Conservation (phyloP, 1,140 invertebrate species). For the Euborellia annulipes region DNA sequence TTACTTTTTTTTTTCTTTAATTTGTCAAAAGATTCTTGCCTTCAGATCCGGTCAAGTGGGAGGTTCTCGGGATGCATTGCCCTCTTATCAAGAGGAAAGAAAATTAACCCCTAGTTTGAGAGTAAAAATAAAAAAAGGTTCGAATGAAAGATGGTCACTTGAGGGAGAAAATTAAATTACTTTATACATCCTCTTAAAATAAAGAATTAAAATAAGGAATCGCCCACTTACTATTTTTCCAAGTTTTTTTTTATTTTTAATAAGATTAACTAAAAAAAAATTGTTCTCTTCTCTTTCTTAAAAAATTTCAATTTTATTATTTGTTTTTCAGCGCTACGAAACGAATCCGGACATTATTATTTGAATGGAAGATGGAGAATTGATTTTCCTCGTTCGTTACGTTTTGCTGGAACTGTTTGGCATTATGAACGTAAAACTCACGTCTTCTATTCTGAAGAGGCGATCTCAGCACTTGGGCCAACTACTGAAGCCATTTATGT, state of each 20-base stretch:
- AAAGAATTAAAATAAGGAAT: no score
- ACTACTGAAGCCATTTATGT: conserved; percentile 75
- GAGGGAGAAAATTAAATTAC: no score
- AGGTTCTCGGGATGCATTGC: no score
- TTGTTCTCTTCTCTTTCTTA: background rate
- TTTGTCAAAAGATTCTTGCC: no score
- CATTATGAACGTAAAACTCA: conserved; percentile 69
- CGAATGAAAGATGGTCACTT: no score
- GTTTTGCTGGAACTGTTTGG: conserved; percentile 69
- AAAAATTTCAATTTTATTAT: conserved; percentile 8
- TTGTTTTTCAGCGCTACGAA: conserved; percentile 53
- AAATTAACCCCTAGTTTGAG: no score
- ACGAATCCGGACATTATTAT: conserved; percentile 67
- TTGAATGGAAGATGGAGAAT: conserved; percentile 89
- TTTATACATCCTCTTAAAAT: no score
- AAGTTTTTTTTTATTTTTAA: background rate
- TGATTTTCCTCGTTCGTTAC: conserved; percentile 63
- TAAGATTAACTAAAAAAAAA: conserved; percentile 4
- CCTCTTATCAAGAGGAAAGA: no score
- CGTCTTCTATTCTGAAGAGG: conserved; percentile 67
- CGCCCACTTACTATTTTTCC: no score
- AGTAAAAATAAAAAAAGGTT: no score
- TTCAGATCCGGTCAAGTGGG: no score
- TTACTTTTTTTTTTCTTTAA: no score
- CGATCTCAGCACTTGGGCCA: conserved; percentile 65